These are phyloP conservation scores for Lumbricus terrestris DNA, from an alignment of 2,888 invertebrate genomes.

Conservation along the genomic window DNA sequence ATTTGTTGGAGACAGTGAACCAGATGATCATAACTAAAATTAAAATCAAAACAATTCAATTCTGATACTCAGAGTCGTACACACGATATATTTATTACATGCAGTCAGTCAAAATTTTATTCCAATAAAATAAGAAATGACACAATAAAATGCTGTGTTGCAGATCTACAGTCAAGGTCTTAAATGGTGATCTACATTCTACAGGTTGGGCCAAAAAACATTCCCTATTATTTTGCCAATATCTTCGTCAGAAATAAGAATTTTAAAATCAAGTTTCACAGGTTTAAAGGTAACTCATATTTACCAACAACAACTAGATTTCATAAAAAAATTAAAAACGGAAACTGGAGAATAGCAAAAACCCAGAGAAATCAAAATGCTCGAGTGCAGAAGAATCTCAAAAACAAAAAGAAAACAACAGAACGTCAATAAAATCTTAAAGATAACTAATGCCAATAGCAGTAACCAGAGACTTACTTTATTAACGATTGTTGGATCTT, in stretches of 20 bases:
- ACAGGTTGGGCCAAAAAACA: too few species aligned
- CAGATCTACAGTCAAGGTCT: not conserved
- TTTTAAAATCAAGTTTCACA: too few species aligned
- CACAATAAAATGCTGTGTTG: not conserved
- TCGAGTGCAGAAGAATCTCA: too few species aligned
- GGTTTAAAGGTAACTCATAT: too few species aligned
- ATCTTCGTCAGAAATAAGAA: too few species aligned
- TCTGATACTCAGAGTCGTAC: not conserved
- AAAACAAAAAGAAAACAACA: not conserved
- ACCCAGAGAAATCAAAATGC: too few species aligned
- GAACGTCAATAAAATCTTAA: not conserved
- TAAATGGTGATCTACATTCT: too few species aligned
- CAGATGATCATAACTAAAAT: conserved; percentile 17
- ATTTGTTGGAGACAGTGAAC: conserved; percentile 10
- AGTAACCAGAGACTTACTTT: conserved; percentile 41
- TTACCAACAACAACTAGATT: too few species aligned
- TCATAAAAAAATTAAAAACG: too few species aligned
- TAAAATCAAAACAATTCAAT: not conserved
- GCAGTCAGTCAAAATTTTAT: not conserved
- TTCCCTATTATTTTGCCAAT: too few species aligned
- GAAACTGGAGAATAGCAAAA: too few species aligned
- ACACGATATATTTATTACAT: not conserved
- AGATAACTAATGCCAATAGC: not conserved
- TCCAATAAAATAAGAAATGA: not conserved
- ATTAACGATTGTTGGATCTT: conserved; percentile 47